phyloP scores from a whole-genome alignment of 1,140 invertebrate species.

The Anoplophora glabripennis region DNA sequence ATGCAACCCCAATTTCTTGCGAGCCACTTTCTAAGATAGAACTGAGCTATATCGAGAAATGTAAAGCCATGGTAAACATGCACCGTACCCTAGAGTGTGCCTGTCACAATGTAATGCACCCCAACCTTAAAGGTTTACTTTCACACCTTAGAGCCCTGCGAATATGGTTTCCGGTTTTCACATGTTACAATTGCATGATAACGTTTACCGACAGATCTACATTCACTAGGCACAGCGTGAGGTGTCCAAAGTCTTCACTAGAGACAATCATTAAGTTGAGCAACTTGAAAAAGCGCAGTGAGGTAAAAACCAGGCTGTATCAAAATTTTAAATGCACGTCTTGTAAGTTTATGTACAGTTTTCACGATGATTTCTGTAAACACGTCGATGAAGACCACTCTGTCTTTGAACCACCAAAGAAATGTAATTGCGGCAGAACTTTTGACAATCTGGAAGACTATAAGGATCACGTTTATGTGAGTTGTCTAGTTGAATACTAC shows the following conservation, averaged over 20 bases:
- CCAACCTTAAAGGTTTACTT: conserved; percentile 33
- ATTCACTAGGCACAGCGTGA: conserved; percentile 34
- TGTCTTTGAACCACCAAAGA: conserved; percentile 19
- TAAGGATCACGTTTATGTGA: conserved; percentile 37
- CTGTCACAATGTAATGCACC: conserved; percentile 39
- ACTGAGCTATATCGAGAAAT: conserved; percentile 42
- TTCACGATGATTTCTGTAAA: conserved; percentile 41
- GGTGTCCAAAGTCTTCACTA: conserved; percentile 31
- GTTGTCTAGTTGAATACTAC: conserved; percentile 39
- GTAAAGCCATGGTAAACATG: conserved; percentile 44
- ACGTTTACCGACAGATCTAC: conserved; percentile 49
- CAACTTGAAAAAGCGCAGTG: conserved; percentile 34
- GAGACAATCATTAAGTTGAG: conserved; percentile 37
- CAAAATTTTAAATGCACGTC: conserved; percentile 42
- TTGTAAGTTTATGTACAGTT: conserved; percentile 41
- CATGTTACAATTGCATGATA: conserved; percentile 58
- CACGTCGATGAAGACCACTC: conserved; percentile 41
- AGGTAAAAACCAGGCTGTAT: conserved; percentile 40
- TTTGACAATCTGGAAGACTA: conserved; percentile 38
- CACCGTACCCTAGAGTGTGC: conserved; percentile 36
- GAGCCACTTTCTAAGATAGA: conserved; percentile 40
- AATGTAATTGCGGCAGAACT: conserved; percentile 32
- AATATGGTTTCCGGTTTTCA: conserved; percentile 49
- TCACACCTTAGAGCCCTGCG: conserved; percentile 36
- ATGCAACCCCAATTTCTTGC: conserved; percentile 23